Percentiles rank a stretch among this genome's conserved stretches.
These are phyloP conservation scores for Nephila pilipes DNA, from an alignment of 1,140 invertebrate species.

Conservation along the genomic window DNA sequence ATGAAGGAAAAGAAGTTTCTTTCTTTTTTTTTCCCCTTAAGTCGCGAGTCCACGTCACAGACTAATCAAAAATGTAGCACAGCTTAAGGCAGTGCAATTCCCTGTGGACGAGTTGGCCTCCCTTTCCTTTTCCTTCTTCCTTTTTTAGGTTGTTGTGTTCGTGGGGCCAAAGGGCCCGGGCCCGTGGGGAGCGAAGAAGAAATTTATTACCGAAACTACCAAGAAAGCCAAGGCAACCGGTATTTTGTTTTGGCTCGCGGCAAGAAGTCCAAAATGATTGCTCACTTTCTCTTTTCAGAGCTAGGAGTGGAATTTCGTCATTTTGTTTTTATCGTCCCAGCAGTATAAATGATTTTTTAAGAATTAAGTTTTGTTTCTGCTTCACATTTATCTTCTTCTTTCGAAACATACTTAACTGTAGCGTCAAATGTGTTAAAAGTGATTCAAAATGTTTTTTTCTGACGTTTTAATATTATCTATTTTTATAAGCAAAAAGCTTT, in stretches of 20 bases:
- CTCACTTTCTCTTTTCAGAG: not conserved
- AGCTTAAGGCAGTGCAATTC: conserved; percentile 45
- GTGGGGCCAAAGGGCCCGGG: not conserved
- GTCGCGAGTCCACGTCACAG: conserved; percentile 43
- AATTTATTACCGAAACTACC: conserved; percentile 54
- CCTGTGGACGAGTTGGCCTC: not conserved
- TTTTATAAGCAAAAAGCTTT: too few relatives aligned
- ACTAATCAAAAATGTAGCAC: conserved; percentile 63
- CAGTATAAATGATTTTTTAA: not conserved
- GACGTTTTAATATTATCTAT: too few relatives aligned
- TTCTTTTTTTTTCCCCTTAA: conserved; percentile 9
- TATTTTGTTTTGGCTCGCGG: not conserved
- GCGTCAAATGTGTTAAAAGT: too few relatives aligned
- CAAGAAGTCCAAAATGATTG: not conserved
- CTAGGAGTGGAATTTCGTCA: not conserved
- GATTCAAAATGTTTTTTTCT: too few relatives aligned
- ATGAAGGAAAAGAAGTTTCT: not conserved
- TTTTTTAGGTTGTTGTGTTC: not conserved
- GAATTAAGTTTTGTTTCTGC: not conserved
- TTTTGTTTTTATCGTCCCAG: not conserved
- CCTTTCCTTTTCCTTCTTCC: not conserved
- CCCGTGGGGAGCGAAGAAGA: not conserved
- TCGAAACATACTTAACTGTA: too few relatives aligned
- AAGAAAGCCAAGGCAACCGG: not conserved
- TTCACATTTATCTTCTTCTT: not conserved